Evolutionary conservation across 2,888 invertebrate genomes (phyloP).

Genomic region (Bellardia pandia): DNA sequence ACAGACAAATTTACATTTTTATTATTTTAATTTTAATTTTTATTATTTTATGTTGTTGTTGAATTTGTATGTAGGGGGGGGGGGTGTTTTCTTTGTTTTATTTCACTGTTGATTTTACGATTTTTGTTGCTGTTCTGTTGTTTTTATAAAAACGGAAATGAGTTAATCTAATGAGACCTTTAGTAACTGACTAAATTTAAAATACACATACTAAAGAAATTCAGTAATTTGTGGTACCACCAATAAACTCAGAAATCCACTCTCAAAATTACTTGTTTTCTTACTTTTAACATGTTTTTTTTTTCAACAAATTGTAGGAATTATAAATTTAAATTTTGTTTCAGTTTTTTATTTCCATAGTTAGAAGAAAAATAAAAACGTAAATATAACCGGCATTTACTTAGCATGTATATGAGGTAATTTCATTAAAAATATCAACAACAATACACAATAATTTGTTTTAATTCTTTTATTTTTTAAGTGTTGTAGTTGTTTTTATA

Average conservation of each 20-base stretch:
- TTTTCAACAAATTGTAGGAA: slow-evolving; percentile 6
- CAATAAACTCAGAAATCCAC: neutral
- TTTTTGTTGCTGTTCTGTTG: slow-evolving; percentile 24
- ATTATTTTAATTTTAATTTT: slow-evolving; percentile 27
- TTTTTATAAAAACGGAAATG: slow-evolving; percentile 55
- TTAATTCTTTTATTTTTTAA: neutral
- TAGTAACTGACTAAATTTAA: slow-evolving; percentile 8
- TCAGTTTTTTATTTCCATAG: neutral
- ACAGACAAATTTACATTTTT: slow-evolving; percentile 36
- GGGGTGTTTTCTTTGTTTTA: slow-evolving; percentile 12
- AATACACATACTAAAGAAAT: neutral
- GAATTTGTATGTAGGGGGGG: neutral
- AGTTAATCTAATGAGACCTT: slow-evolving; percentile 55
- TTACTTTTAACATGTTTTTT: slow-evolving; percentile 1
- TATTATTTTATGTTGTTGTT: slow-evolving; percentile 26
- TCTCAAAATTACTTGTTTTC: neutral
- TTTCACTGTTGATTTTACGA: slow-evolving; percentile 30
- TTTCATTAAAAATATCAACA: slow-evolving; percentile 70
- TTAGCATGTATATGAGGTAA: slow-evolving; percentile 65
- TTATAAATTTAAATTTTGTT: slow-evolving; percentile 19
- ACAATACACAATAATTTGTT: slow-evolving; percentile 29
- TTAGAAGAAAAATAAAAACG: slow-evolving; percentile 14
- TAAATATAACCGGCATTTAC: slow-evolving; percentile 64
- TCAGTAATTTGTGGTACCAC: neutral
- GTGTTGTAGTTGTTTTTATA: slow-evolving; percentile 1